phyloP scores from a whole-genome alignment of 2,113 vertebrate species.

The Myotis brandtii region DNA sequence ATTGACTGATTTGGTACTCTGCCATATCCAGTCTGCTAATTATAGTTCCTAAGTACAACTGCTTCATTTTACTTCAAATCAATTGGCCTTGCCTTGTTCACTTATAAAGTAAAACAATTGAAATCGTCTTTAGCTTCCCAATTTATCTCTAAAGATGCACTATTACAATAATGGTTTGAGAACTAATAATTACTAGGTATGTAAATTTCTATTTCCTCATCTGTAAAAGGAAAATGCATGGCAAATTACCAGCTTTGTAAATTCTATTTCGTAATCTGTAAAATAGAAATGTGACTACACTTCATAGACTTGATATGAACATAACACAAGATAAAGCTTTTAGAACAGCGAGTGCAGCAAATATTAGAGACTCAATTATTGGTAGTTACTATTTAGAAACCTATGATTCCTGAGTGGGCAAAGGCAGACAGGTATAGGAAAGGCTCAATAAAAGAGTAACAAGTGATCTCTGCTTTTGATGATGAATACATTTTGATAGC shows the following conservation, averaged over 20 bases:
- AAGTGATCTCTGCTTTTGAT: not conserved
- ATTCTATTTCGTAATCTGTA: not conserved
- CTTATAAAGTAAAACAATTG: not conserved
- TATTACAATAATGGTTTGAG: not conserved
- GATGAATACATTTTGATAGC: not conserved
- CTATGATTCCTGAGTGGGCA: slow-evolving; percentile 9
- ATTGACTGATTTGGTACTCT: not conserved
- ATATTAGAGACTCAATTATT: not conserved
- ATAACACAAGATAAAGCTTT: not conserved
- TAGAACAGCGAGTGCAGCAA: not conserved
- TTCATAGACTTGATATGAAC: not conserved
- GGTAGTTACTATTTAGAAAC: not conserved
- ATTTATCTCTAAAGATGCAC: not conserved
- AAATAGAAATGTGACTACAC: not conserved
- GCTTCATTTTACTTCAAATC: not conserved
- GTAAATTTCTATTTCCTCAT: not conserved
- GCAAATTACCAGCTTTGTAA: not conserved
- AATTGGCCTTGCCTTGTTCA: not conserved
- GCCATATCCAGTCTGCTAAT: not conserved
- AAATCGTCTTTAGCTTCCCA: not conserved
- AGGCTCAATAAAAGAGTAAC: not conserved
- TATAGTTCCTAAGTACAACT: not conserved
- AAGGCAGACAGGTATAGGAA: not conserved
- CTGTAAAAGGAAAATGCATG: not conserved
- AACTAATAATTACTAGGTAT: not conserved